Base-by-base conservation (phyloP, 1,140 invertebrate species). In the Saccostrea cuccullata region DNA sequence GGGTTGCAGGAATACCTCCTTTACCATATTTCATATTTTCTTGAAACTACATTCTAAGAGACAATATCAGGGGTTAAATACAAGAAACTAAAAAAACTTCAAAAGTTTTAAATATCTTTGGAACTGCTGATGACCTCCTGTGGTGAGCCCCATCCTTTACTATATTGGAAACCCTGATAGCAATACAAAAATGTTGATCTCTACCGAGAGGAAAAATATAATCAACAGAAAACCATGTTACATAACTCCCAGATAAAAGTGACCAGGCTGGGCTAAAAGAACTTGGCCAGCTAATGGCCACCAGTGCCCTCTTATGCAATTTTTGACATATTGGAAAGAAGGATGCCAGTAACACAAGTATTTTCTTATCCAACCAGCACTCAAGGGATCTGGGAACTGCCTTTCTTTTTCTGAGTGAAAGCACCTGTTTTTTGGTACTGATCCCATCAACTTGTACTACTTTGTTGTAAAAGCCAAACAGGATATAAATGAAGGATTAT, bases 161-260 rank as follows among this genome's bases (percentile, higher is more conserved):
- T 77, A 36, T 77, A 77, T 77, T 77, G 30, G 30, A 26, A 84
- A 84, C 40, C 40, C 82, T 84, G 82, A 84, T 84, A 84, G 82
- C 82, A 56, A 84, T 84, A 56, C 20, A 84, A 84, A 84, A 84
- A 84, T 84, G 82, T 56, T 77, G 82, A 84, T 84, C 82, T 84
- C 47, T 20, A 23, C 55, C 26, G 40, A 40, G 82, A 84, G 40
- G 82, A 84, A 84, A 84, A 84, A 84, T 84, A 84, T 84, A 84
- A 84, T 84, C 82, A 84, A 56, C 40, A 84, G 82, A 82, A 84
- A 84, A 84, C 82, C 82, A 55, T 23, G 82, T 84, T 84, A 84
- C 23, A 26, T 84, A 84, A 84, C 23, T 13, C 5, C 40, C 40
- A n/a, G 82, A 84, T 84, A 84, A 84, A 84, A 40, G 47, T 36